These are phyloP conservation scores for Hypotaenidia philippensis DNA, from an alignment of 2,797 vertebrate genomes.

Conservation along the genomic window DNA sequence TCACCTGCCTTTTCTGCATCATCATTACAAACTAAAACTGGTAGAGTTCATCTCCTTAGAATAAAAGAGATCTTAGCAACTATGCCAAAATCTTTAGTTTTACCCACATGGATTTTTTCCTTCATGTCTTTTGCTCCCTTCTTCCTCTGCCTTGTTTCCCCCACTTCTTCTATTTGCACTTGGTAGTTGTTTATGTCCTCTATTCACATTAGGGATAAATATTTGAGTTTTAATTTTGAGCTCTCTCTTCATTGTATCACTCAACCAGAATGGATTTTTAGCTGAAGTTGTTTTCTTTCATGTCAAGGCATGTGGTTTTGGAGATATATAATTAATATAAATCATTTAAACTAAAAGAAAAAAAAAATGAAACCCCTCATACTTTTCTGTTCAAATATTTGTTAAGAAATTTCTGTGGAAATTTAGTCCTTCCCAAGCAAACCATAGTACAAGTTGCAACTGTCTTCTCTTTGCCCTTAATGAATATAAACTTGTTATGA, in stretches of 20 bases:
- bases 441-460: not conserved
- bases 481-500: not conserved
- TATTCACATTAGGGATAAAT: not conserved
- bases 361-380: not conserved
- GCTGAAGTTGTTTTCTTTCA: slow-evolving; percentile 7
- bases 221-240: not conserved
- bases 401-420: not conserved
- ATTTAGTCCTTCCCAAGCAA: not conserved
- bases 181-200: not conserved
- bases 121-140: not conserved
- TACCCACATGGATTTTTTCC: not conserved
- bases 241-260: not conserved
- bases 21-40: not conserved
- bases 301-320: not conserved
- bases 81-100: not conserved
- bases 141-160: accelerated
- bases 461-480: not conserved
- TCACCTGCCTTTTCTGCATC: not conserved
- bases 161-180: not conserved
- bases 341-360: not conserved
- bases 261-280: not conserved
- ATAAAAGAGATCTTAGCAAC: not conserved
- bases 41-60: not conserved
- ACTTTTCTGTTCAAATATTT: slow-evolving; percentile 8
- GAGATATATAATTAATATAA: not conserved